Evolutionary conservation across 2,797 vertebrate genomes (phyloP).

Genomic region (Buceros bicornis): DNA sequence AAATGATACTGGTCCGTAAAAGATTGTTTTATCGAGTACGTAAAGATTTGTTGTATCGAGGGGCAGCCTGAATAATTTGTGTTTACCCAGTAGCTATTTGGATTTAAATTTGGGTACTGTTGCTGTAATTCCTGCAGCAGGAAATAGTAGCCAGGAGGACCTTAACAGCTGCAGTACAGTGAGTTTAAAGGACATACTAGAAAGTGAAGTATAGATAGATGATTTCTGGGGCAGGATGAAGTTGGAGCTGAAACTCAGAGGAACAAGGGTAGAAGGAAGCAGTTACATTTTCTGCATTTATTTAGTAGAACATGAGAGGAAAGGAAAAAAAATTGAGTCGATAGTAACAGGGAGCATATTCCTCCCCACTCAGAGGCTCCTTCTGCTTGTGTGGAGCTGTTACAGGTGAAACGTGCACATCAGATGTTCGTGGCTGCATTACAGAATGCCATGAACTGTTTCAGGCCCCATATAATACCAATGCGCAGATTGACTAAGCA

Average conservation of each 20-base stretch:
- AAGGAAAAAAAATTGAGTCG: not conserved
- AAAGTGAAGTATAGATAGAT: not conserved
- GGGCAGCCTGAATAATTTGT: not conserved
- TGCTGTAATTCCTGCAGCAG: not conserved
- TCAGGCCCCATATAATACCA: not conserved
- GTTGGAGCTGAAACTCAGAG: not conserved
- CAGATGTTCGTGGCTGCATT: not conserved
- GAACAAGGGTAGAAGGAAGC: not conserved
- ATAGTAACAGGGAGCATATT: not conserved
- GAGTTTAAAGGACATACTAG: not conserved
- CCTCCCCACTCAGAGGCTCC: not conserved
- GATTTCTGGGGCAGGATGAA: not conserved
- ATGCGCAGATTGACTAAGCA: not conserved
- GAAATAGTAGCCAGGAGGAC: not conserved
- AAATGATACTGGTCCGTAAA: not conserved
- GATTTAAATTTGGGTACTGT: not conserved
- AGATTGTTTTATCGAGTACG: not conserved
- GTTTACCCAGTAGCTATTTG: not conserved
- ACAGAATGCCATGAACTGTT: not conserved
- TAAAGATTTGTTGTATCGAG: not conserved
- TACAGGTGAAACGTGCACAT: not conserved
- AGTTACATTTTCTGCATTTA: not conserved
- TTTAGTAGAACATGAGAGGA: not conserved
- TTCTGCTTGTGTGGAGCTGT: not conserved
- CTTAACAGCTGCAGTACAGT: not conserved